These are phyloP conservation scores for Trematomus loennbergii DNA, from an alignment of 2,113 vertebrate species.

Conservation along the genomic window DNA sequence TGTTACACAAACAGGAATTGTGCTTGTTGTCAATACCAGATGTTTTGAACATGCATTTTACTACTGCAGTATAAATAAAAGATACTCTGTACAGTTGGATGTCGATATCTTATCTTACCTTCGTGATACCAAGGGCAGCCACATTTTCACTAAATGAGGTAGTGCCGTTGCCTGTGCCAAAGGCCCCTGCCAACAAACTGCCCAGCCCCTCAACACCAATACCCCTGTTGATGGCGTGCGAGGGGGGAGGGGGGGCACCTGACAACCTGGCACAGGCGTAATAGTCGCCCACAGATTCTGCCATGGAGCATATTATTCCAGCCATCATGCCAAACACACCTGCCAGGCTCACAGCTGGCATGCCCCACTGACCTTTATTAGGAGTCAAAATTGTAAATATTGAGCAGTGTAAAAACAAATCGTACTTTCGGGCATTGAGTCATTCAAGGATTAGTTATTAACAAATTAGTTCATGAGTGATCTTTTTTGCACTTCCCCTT, in stretches of 20 bases:
- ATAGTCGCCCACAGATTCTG: slow-evolving; percentile 95
- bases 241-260: slow-evolving; percentile 90
- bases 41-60: not conserved
- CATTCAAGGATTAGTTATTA: too few relatives aligned
- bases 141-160: slow-evolving; percentile 96
- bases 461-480: too few relatives aligned
- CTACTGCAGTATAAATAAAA: not conserved
- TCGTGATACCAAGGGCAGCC: slow-evolving; percentile 93
- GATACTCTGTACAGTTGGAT: not conserved
- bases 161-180: slow-evolving; percentile 93
- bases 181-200: slow-evolving; percentile 91
- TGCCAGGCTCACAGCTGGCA: slow-evolving; percentile 90
- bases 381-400: not conserved
- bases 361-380: slow-evolving; percentile 93
- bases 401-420: not conserved
- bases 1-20: slow-evolving; percentile 59
- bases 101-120: slow-evolving; percentile 78
- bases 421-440: not conserved
- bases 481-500: too few relatives aligned
- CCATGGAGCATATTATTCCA: slow-evolving; percentile 93
- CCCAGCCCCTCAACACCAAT: slow-evolving; percentile 93
- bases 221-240: slow-evolving; percentile 91
- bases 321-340: slow-evolving; percentile 93
- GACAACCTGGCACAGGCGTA: slow-evolving; percentile 91
- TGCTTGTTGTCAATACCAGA: not conserved